Evolutionary conservation across 2,888 invertebrate species (phyloP).

Genomic region (Noctua pronuba): DNA sequence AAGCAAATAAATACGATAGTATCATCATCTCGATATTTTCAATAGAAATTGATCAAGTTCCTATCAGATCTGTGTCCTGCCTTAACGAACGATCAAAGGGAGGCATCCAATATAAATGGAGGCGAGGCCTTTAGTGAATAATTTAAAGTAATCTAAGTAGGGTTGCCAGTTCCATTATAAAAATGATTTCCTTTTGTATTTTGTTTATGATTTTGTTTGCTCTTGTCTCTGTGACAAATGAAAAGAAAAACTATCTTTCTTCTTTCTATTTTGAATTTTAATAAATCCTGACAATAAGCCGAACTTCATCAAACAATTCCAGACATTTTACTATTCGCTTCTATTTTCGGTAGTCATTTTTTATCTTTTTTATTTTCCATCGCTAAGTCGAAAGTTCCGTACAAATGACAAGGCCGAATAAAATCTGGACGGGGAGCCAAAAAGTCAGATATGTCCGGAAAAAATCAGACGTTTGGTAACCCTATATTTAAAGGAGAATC

Average conservation of each 20-base stretch:
- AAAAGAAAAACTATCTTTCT: background rate
- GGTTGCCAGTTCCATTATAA: background rate
- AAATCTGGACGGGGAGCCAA: background rate
- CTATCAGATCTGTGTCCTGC: slow-evolving; percentile 56
- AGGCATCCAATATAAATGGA: slow-evolving; percentile 66
- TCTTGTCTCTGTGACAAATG: background rate
- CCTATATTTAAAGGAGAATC: slow-evolving; percentile 46
- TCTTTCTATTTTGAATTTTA: background rate
- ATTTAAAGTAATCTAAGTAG: slow-evolving; percentile 64
- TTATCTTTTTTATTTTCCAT: background rate
- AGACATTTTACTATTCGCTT: background rate
- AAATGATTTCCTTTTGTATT: background rate
- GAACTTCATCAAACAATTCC: background rate
- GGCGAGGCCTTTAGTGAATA: slow-evolving; percentile 63
- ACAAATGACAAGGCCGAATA: background rate
- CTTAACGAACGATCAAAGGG: slow-evolving; percentile 68
- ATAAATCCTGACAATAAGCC: background rate
- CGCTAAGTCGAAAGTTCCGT: background rate
- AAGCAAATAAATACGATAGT: slow-evolving; percentile 9
- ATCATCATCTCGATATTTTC: slow-evolving; percentile 23
- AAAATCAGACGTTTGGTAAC: background rate
- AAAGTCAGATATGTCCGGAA: background rate
- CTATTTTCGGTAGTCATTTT: background rate
- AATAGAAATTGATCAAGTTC: slow-evolving; percentile 60
- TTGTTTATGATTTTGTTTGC: background rate